A percentile compares a stretch with the other conserved stretches of the same genome.
These are phyloP conservation scores for Acleris laterana DNA, from an alignment of 2,888 invertebrate species.

Conservation along the genomic window DNA sequence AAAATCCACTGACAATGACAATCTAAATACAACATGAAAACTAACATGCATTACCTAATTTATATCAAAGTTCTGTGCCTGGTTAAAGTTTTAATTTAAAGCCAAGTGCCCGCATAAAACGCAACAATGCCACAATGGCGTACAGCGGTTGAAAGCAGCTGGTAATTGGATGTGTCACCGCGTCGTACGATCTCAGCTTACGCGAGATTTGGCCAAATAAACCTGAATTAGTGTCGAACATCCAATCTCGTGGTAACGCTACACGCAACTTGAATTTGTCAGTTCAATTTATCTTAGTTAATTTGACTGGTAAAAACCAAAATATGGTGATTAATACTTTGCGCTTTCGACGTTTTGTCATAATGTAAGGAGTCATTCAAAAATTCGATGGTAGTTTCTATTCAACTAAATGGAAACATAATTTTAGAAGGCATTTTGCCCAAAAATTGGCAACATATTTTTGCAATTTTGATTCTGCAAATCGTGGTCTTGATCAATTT, in stretches of 20 bases:
- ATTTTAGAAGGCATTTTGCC: no score
- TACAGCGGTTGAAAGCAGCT: constrained; percentile 12
- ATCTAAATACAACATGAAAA: no score
- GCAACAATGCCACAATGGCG: constrained; percentile 21
- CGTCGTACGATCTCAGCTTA: constrained; percentile 20
- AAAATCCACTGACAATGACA: no score
- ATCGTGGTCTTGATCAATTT: no score
- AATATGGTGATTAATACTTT: not conserved
- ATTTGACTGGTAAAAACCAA: not conserved
- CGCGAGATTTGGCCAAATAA: constrained; percentile 21
- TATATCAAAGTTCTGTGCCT: not conserved
- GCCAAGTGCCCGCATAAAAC: constrained; percentile 6
- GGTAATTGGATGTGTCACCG: constrained; percentile 29
- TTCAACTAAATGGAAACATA: no score
- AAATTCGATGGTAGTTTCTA: no score
- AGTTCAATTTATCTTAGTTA: not conserved
- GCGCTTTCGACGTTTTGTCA: no score
- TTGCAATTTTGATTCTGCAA: no score
- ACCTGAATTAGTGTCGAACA: constrained; percentile 21
- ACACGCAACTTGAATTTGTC: constrained; percentile 6
- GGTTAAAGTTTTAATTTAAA: constrained; percentile 12
- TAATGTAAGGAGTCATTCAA: no score
- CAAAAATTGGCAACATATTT: no score
- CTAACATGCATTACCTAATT: not conserved
- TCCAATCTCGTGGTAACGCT: constrained; percentile 20